phyloP scores from a whole-genome alignment of 2,113 vertebrate species.

The human region GRCh38 chr4:186150001-186150500 shows the following conservation, averaged over 20 bases:
- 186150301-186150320: neutral
- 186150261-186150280: neutral
- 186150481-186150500: no score
- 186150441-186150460: no score
- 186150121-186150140: neutral
- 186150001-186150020: neutral
- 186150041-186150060: neutral
- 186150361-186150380: neutral
- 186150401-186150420: accelerated
- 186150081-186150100: neutral
- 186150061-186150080: neutral
- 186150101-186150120: neutral
- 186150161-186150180: neutral
- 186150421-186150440: no score
- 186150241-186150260: neutral
- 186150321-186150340: neutral
- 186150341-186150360: neutral
- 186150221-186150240: accelerated
- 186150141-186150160: neutral
- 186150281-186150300: neutral
- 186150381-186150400: neutral
- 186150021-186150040: neutral
- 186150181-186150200: no score
- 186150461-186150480: no score
- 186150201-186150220: accelerated